Evolutionary conservation across 2,113 vertebrate species (phyloP).

Genomic region (Lepisosteus osseus): DNA sequence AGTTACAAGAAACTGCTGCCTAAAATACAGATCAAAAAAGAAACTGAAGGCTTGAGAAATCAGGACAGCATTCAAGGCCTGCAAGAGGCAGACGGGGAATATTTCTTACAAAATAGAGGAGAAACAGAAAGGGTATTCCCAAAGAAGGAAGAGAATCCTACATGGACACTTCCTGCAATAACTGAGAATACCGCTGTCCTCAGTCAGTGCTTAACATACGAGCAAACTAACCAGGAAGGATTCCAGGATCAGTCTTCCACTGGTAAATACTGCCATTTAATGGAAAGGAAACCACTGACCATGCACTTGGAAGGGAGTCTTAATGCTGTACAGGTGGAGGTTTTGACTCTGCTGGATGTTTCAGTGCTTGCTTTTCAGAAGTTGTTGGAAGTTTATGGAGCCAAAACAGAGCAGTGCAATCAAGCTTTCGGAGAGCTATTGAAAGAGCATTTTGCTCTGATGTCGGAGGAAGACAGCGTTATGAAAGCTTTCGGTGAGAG

Average conservation of each 20-base stretch:
- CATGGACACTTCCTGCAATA: too few relatives aligned
- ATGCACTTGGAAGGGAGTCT: constrained; percentile 10
- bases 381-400: constrained; percentile 46
- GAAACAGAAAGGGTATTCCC: too few relatives aligned
- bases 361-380: constrained; percentile 60
- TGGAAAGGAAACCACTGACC: not conserved
- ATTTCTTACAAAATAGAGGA: too few relatives aligned
- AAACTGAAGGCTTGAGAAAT: not conserved
- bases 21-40: constrained; percentile 26
- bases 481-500: constrained; percentile 53
- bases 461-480: constrained; percentile 48
- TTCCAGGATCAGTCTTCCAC: not conserved
- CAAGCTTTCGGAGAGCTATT: constrained; percentile 55
- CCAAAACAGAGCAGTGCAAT: constrained; percentile 37
- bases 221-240: constrained; percentile 8
- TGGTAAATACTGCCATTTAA: constrained; percentile 4
- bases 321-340: constrained; percentile 22
- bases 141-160: too few relatives aligned
- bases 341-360: constrained; percentile 59
- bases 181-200: too few relatives aligned
- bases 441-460: constrained; percentile 57
- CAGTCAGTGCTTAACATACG: not conserved
- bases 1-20: constrained; percentile 30
- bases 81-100: too few relatives aligned
- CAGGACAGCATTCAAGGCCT: too few relatives aligned